Percentiles rank a stretch among this genome's conserved stretches.
phyloP scores from a whole-genome alignment of 2,113 vertebrate species.

The Beaufortia kweichowensis region DNA sequence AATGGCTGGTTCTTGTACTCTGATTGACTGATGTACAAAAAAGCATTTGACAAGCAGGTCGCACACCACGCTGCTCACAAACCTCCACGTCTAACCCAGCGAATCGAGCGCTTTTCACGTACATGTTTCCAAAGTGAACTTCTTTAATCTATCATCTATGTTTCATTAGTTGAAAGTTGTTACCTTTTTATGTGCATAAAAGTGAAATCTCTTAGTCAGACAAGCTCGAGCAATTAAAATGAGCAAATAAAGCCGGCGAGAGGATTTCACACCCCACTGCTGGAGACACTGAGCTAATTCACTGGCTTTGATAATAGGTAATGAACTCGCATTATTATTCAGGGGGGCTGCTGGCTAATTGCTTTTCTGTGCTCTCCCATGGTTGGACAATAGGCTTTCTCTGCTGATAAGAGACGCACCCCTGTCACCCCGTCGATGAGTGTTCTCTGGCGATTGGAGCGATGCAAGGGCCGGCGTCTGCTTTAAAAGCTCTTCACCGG shows the following conservation, averaged over 20 bases:
- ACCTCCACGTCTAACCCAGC: slow-evolving; percentile 67
- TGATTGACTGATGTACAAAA: slow-evolving; percentile 71
- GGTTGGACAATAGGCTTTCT: slow-evolving; percentile 78
- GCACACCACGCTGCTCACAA: slow-evolving; percentile 57
- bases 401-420: slow-evolving; percentile 76
- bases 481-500: slow-evolving; percentile 76
- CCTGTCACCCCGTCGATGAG: slow-evolving; percentile 74
- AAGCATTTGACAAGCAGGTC: slow-evolving; percentile 67
- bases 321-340: slow-evolving; percentile 81
- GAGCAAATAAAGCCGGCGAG: slow-evolving; percentile 73
- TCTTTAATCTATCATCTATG: slow-evolving; percentile 72
- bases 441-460: slow-evolving; percentile 73
- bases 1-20: slow-evolving; percentile 67
- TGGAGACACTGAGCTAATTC: slow-evolving; percentile 79
- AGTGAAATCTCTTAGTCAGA: slow-evolving; percentile 74
- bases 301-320: slow-evolving; percentile 78
- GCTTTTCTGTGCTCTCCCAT: slow-evolving; percentile 76
- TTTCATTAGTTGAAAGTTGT: slow-evolving; percentile 74
- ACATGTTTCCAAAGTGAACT: slow-evolving; percentile 69
- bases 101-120: slow-evolving; percentile 70
- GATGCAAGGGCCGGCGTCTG: slow-evolving; percentile 63
- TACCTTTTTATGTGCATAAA: slow-evolving; percentile 71
- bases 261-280: slow-evolving; percentile 75
- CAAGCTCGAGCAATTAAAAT: slow-evolving; percentile 76
- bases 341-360: slow-evolving; percentile 73